Evolutionary conservation across 2,797 vertebrate species (phyloP), one percentile per base, ranked within the genome.

Genomic region (Erithacus rubecula): DNA sequence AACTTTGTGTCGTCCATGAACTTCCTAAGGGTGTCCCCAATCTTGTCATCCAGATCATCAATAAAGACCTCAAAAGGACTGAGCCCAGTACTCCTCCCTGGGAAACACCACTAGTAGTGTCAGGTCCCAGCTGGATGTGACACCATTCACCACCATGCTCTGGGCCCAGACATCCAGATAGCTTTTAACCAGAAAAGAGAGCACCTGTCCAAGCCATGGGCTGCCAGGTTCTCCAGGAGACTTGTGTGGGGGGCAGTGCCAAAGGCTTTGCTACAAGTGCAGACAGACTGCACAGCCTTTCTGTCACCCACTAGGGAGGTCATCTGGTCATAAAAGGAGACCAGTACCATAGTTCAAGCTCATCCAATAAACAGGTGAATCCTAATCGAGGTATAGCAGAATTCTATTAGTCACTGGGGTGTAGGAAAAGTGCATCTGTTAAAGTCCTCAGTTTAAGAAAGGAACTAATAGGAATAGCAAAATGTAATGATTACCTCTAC

Each of bases 1-100:
- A 59, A 7, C 19, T 41, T 36, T 0, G 2, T 62, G 49, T 43
- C 1, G 0, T 29, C 41, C 20, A 8, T 36, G 41, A n/a, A 20
- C 4, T 55, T 34, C 70, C 32, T 24, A 36, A 43, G 32, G 47
- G 26, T 41, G 26, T 41, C 22, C 34, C 47, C 18, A 23, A 5
- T 43, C 12, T 20, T n/a, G 32, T 44, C 49, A 32, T 20, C 26
- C 41, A 55, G 12, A n/a, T n/a, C 53, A 47, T 68, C 47, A 75
- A 9, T 29, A 37, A 55, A n/a, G 16, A 56, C 21, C 44, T 34
- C 15, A 30, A 7, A 36, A 58, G 23, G n/a, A 13, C 49, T 15
- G 64, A 19, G n/a, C 55, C 49, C 49, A 56, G 12, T 11, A 9
- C 13, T 49, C 36, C n/a, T 55, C 29, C 36, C 49, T 51, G 56